Evolutionary conservation across 2,888 invertebrate species (phyloP).

Genomic region (Gastracanthus pulcherrimus): DNA sequence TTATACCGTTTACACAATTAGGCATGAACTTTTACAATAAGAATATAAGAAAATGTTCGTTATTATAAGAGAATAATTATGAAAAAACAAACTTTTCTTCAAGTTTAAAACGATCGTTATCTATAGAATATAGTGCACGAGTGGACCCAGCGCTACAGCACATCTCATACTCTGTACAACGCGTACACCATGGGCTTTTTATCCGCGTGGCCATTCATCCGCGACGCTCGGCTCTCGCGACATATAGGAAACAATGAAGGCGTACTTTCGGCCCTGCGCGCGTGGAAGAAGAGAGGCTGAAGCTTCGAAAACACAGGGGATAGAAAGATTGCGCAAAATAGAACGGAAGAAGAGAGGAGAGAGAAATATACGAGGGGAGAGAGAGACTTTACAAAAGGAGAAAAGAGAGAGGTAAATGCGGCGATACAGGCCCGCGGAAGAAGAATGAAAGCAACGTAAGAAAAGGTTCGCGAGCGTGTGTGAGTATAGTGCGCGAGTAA

Average conservation of each 20-base stretch:
- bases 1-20: neutral
- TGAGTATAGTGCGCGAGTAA: neutral
- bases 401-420: constrained; percentile 5
- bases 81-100: neutral
- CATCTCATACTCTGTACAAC: neutral
- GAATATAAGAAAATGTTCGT: neutral
- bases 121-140: neutral
- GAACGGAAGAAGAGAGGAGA: neutral
- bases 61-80: neutral
- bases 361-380: neutral
- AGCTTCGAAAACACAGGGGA: neutral
- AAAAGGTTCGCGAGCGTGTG: constrained; percentile 17
- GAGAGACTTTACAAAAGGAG: neutral
- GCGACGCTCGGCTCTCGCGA: constrained; percentile 3
- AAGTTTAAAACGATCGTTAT: neutral
- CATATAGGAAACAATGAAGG: constrained; percentile 11
- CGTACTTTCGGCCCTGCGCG: neutral
- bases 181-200: constrained; percentile 5
- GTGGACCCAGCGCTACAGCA: neutral
- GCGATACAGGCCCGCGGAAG: neutral
- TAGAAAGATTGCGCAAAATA: constrained; percentile 9
- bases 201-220: constrained; percentile 21
- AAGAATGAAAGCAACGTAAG: neutral
- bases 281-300: neutral
- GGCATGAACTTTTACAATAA: no score